Evolutionary conservation across 2,113 vertebrate species (phyloP).

Genomic region (Promerops cafer): DNA sequence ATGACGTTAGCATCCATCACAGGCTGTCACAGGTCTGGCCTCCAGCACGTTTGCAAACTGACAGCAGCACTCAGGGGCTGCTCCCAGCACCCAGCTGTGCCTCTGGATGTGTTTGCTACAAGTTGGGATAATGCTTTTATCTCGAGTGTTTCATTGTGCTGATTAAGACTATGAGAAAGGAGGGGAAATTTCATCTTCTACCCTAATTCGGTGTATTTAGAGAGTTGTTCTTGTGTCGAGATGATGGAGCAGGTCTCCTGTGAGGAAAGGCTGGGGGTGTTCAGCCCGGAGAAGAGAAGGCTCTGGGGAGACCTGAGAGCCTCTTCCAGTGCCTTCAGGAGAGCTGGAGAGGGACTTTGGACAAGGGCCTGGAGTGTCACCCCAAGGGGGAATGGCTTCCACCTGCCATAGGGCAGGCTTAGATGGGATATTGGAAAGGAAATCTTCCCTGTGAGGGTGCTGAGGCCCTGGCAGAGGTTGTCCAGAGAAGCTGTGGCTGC

Average conservation of each 20-base stretch:
- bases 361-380: background rate
- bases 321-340: background rate
- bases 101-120: background rate
- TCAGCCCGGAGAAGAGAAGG: background rate
- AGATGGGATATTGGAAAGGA: background rate
- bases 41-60: background rate
- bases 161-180: background rate
- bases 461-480: rapidly evolving
- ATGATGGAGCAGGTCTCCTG: rapidly evolving
- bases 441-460: rapidly evolving
- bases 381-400: background rate
- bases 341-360: background rate
- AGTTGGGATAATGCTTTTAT: background rate
- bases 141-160: rapidly evolving
- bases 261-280: background rate
- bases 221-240: background rate
- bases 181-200: background rate
- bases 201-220: background rate
- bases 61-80: background rate
- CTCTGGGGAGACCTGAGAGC: background rate
- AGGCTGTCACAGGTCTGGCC: background rate
- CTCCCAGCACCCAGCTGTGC: rapidly evolving
- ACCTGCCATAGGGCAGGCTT: background rate
- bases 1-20: background rate
- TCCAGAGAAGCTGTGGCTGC: background rate